Evolutionary conservation across 2,113 vertebrate species (phyloP), one percentile per base, ranked within the genome.

Genomic region (Chitala chitala): DNA sequence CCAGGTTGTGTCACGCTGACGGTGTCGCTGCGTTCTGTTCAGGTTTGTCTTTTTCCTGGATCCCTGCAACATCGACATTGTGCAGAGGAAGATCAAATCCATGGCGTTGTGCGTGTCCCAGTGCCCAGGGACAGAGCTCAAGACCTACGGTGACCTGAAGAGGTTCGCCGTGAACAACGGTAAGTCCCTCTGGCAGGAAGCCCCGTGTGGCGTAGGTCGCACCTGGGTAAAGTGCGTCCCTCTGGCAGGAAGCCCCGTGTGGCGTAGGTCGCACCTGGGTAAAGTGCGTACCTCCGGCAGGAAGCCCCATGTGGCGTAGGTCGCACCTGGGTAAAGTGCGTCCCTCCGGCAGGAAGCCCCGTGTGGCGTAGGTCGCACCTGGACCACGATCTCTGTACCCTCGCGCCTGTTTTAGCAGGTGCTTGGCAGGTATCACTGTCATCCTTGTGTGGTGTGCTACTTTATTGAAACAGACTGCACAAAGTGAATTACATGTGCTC

Each of bases 1-100:
- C 6, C 15, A n/a, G 59, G 29, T 61, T 38, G 61, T 26, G 53
- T 48, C 44, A 50, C 61, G 12, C n/a, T 74, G 40, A 76, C 40
- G 54, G 6, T 74, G 31, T 31, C 65, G 31, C 42, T 75, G 46
- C 48, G 68, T 48, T 72, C 4, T 40, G 48, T 78, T 42, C 86
- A 99, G 96, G 87, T 98, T 93, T 64, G 95, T 99, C 3, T 99
- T 98, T 89, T 98, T 98, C 87, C 83, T 98, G 92, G 96, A 99
- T 82, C 97, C 97, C 3, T 99, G 97, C 83, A 95, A 97, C 80
- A 89, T 98, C 73, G 96, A 98, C 86, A 83, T 98, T 40, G 90
- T 95, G 56, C 90, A 94, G 81, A 90, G 93, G 89, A 98, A 90
- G 82, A 96, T 98, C 80, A 94, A 91, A 64, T 98, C 97, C 15